Evolutionary conservation across 2,888 invertebrate genomes (phyloP).

Genomic region (Pristionchus maxplancki): DNA sequence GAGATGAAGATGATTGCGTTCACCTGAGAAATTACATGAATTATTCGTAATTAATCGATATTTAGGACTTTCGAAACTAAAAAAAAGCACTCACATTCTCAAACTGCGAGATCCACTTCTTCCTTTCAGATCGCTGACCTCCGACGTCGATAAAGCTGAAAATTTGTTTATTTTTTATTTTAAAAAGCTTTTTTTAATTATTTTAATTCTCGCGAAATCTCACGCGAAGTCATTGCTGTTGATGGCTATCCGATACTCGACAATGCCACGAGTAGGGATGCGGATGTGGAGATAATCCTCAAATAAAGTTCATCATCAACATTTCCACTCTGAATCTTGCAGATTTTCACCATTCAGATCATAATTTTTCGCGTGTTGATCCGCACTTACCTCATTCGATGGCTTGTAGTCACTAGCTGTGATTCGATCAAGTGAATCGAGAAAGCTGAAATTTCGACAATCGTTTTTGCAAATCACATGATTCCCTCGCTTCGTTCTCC

Average conservation of each 20-base stretch:
- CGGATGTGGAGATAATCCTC: background rate
- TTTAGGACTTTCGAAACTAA: background rate
- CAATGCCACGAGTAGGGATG: background rate
- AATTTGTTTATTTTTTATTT: background rate
- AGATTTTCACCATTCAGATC: too few relatives aligned
- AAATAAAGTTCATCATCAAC: too few relatives aligned
- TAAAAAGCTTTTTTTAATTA: background rate
- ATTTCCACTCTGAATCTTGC: too few relatives aligned
- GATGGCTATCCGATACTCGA: background rate
- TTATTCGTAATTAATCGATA: background rate
- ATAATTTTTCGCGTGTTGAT: too few relatives aligned
- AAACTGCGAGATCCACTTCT: background rate
- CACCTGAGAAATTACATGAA: background rate
- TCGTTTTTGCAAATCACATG: background rate
- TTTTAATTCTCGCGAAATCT: background rate
- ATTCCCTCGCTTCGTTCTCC: too few relatives aligned
- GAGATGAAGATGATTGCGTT: conserved; percentile 30
- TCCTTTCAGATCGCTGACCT: background rate
- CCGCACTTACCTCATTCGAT: conserved; percentile 89
- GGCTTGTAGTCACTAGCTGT: conserved; percentile 98
- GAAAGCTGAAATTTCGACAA: conserved; percentile 85
- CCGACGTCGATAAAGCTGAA: background rate
- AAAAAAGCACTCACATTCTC: background rate
- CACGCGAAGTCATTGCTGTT: background rate
- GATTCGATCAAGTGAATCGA: conserved; percentile 97